These are phyloP conservation scores for Lepus oiostolus DNA, from an alignment of 2,797 vertebrate genomes.

Conservation along the genomic window DNA sequence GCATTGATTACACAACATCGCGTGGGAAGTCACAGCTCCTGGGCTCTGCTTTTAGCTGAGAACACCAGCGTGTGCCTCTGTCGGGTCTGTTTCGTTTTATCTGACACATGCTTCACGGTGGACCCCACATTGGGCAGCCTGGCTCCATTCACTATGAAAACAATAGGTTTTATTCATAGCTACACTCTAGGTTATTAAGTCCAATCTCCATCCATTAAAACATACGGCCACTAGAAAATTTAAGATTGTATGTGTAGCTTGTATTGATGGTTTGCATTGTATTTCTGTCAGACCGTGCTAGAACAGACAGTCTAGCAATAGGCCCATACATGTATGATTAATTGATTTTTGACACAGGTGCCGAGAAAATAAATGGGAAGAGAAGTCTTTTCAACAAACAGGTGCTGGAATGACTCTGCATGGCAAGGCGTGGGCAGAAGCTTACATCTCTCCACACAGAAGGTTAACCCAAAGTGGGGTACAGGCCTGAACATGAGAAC, in stretches of 20 bases:
- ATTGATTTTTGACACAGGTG: too few relatives aligned
- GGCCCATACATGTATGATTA: too few relatives aligned
- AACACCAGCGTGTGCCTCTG: background rate
- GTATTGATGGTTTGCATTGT: background rate
- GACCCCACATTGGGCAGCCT: slow-evolving; percentile 47
- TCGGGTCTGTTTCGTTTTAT: background rate
- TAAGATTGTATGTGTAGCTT: too few relatives aligned
- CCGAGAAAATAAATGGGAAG: background rate
- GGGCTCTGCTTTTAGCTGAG: background rate
- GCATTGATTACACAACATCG: fast-evolving
- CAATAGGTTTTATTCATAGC: background rate
- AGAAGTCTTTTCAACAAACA: background rate
- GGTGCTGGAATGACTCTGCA: background rate
- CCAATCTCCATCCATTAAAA: background rate
- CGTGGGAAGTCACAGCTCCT: background rate
- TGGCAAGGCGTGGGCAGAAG: too few relatives aligned
- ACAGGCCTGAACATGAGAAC: background rate
- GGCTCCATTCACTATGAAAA: slow-evolving; percentile 78
- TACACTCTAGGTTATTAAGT: background rate
- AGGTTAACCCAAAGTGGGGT: background rate
- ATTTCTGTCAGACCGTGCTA: background rate
- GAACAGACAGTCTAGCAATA: background rate
- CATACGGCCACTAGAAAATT: background rate
- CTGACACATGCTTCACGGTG: slow-evolving; percentile 67
- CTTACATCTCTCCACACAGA: background rate